Evolutionary conservation across 1,140 invertebrate species (phyloP), one percentile per base, ranked within the genome.

Genomic region (Drosophila nasuta): DNA sequence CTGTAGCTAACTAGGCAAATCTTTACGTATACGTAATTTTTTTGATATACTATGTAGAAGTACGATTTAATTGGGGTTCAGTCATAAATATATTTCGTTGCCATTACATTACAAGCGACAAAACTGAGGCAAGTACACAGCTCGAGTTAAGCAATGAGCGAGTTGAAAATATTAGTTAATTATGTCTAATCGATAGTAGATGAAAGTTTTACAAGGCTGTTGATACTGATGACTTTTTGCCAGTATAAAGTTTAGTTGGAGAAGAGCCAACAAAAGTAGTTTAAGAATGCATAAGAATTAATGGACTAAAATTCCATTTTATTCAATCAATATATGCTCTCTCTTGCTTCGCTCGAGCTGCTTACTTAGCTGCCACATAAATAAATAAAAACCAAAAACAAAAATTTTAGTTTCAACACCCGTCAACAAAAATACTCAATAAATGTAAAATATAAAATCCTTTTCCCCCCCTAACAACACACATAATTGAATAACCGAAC

Each of bases 361-460:
- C 49, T n/a, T 49, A 20, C 7, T 7, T 63, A n/a, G 33, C 25
- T 28, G 38, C 4, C 10, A 54, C 11, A 54, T 15, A 54, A 35
- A 57, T 10, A 35, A 56, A 45, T 33, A 33, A 38, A 10, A 10
- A 38, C 0, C 7, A 38, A 8, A 7, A 10, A 38, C 7, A 10
- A 38, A 2, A 54, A 33, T 28, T 28, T 20, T 30, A 68, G 56
- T 41, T 25, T 63, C 7, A 20, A 57, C 49, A 63, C 11, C 28
- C 38, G 43, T 28, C 17, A 38, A 74, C 25, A 57, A 54, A 41
- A 54, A n/a, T 35, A 67, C 62, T 60, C 43, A 41, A 63, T 65
- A 71, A 65, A 65, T 56, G 68, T 81, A 64, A 75, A 82, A 74
- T 81, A 62, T 74, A 75, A 78, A 70, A 65, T 49, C 73, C 81